Conservation (phyloP, 2,797 vertebrate genomes). For the Vireo griseus region DNA sequence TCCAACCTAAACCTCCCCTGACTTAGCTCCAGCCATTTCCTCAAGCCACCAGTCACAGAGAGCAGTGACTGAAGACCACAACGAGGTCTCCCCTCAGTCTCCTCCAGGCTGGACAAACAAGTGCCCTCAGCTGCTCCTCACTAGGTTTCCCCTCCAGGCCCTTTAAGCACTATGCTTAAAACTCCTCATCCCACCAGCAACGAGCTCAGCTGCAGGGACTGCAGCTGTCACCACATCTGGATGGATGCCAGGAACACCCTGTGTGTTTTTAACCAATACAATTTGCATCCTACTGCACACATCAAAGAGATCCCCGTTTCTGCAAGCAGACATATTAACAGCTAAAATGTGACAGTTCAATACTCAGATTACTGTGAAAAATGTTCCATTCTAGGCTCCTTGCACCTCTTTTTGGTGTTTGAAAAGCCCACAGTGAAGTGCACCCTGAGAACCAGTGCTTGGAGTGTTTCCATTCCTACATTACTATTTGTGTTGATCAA, state of each 20-base stretch:
- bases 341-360: not conserved
- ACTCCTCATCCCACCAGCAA: not conserved
- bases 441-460: not conserved
- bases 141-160: not conserved
- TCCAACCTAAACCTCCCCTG: not conserved
- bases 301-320: not conserved
- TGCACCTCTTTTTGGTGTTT: not conserved
- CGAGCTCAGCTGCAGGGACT: not conserved
- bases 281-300: not conserved
- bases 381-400: rapidly evolving
- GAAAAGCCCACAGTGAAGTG: not conserved
- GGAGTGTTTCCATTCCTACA: not conserved
- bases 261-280: not conserved
- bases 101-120: not conserved
- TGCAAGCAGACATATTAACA: not conserved
- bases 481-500: not conserved
- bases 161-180: not conserved
- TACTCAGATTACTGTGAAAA: not conserved
- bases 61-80: not conserved
- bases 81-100: rapidly evolving
- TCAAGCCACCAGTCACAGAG: not conserved
- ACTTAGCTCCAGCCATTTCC: not conserved
- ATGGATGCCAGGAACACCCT: not conserved
- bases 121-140: not conserved
- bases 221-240: not conserved